These are phyloP conservation scores for Sapajus apella DNA, from an alignment of 2,113 vertebrate species.

Conservation along the genomic window DNA sequence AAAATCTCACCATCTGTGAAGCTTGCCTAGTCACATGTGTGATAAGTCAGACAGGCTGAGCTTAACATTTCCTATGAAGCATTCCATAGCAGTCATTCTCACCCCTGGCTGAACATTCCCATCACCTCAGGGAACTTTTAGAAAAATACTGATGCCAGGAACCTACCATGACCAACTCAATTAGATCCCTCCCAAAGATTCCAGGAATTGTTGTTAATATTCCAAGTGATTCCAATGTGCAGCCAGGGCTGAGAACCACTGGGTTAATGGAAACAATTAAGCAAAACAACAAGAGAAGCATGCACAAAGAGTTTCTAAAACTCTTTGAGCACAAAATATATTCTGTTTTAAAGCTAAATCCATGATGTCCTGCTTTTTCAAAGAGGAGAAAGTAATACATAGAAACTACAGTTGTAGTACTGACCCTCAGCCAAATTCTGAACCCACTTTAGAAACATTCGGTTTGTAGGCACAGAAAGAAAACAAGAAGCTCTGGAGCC, in stretches of 20 bases:
- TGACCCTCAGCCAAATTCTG: slow-evolving; percentile 30
- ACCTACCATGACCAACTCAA: slow-evolving; percentile 29
- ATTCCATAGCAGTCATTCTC: slow-evolving; percentile 35
- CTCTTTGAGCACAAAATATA: slow-evolving; percentile 42
- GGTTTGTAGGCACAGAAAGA: slow-evolving; percentile 20
- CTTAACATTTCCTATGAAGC: slow-evolving; percentile 50
- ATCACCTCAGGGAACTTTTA: slow-evolving; percentile 40
- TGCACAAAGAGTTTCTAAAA: slow-evolving; percentile 22
- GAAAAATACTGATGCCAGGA: slow-evolving; percentile 53
- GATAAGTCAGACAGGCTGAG: slow-evolving; percentile 29
- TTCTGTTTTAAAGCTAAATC: slow-evolving; percentile 37
- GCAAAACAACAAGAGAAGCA: slow-evolving; percentile 17
- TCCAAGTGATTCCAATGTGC: neutral
- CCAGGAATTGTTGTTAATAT: slow-evolving; percentile 15
- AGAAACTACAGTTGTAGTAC: slow-evolving; percentile 27
- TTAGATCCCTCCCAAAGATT: slow-evolving; percentile 18
- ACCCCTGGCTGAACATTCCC: slow-evolving; percentile 15
- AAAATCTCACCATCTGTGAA: slow-evolving; percentile 42
- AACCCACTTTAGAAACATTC: neutral
- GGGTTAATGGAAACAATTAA: slow-evolving; percentile 35
- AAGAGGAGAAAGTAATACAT: slow-evolving; percentile 6
- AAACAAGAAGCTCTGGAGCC: neutral
- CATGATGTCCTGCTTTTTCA: neutral
- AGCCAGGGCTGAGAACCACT: neutral
- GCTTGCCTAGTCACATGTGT: neutral